A percentile compares a stretch with the other conserved stretches of the same genome.
These are phyloP conservation scores for Lophura nycthemera DNA, from an alignment of 2,113 vertebrate genomes.

Conservation along the genomic window DNA sequence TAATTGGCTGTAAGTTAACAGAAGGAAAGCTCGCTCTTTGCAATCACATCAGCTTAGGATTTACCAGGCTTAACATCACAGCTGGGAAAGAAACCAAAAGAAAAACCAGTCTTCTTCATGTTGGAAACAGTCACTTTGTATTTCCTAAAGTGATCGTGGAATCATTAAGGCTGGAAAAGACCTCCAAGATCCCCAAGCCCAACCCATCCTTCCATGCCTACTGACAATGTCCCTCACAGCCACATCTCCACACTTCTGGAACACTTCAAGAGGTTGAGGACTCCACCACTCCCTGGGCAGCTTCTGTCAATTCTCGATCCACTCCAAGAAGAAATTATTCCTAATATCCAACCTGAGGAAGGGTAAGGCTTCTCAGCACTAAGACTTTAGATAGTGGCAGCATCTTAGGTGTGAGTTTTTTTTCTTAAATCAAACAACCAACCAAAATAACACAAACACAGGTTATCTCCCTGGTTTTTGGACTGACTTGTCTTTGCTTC, in stretches of 20 bases:
- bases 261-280: too few species aligned
- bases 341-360: too few species aligned
- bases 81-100: background rate
- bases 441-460: background rate
- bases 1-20: slow-evolving; percentile 6
- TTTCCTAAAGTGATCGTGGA: background rate
- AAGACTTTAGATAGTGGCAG: background rate
- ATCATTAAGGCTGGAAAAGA: too few species aligned
- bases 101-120: background rate
- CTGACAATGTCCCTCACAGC: too few species aligned
- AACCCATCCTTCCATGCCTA: too few species aligned
- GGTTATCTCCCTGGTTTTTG: background rate
- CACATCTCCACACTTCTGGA: too few species aligned
- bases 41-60: background rate
- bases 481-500: background rate
- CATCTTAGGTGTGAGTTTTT: background rate
- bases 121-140: background rate
- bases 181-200: too few species aligned
- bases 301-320: too few species aligned
- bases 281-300: too few species aligned
- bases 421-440: background rate
- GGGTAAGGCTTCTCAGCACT: background rate
- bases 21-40: background rate
- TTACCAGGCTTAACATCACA: background rate
- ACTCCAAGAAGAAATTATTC: too few species aligned